Base-by-base conservation (phyloP, 2,113 vertebrate genomes). In the Gasterosteus nipponicus region DNA sequence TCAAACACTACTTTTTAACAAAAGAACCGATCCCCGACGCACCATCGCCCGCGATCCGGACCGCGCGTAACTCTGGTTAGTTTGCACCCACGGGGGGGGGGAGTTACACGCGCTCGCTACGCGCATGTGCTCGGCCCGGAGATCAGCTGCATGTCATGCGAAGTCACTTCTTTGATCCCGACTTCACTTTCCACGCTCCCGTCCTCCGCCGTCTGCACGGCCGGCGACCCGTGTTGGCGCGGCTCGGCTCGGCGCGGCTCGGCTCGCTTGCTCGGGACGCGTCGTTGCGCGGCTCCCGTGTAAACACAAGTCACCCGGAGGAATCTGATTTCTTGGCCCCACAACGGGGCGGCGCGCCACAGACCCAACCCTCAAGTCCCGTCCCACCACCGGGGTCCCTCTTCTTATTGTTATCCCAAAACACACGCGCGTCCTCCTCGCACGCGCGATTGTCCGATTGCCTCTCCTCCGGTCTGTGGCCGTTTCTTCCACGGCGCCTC, bases 281-380 rank as follows among this genome's bases (percentile, higher is more conserved):
- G 90, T 90, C 89, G 88, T 5, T 73, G 79, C 79, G 44, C 61
- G 73, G 60, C 69, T 86, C 77, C 86, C 65, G 83, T 85, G 83
- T 93, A 86, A 92, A 92, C 89, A 92, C 76, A 85, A 87, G 75
- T 73, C 69, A 68, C 77, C 65, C 74, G 29, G 41, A 63, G 69
- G 77, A 72, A 82, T 76, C 78, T 57, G 86, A 74, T 70, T 86
- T 89, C 81, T 78, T 60, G 73, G 53, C 78, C 73, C 69, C 75
- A 26, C 6, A 44, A 31, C 46, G 2, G 18, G 9, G 58, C 44
- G n/a, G 74, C 59, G 71, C 82, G 22, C 64, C 42, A 19, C 33
- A 29, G 46, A 61, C 57, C 64, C 44, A 1, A 7, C 54, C 26
- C 60, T 9, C 2, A 53, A 54, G 64, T 14, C 67, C 54, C 1